phyloP scores from a whole-genome alignment of 2,113 vertebrate genomes.

The Lophius piscatorius region DNA sequence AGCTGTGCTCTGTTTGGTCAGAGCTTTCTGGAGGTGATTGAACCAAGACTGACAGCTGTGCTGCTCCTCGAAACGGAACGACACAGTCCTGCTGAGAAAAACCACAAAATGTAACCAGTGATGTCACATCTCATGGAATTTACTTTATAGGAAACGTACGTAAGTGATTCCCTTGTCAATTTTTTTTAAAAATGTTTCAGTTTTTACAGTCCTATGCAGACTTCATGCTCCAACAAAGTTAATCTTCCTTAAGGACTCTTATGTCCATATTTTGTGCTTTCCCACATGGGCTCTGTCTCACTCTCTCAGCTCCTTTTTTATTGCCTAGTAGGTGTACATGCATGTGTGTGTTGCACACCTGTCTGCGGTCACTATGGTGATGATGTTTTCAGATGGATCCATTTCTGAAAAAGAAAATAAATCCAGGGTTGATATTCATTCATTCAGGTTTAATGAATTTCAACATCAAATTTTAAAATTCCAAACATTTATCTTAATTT shows the following conservation, averaged over 20 bases:
- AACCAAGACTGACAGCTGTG: conserved; percentile 72
- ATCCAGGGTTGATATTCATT: too few relatives aligned
- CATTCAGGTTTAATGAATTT: background rate
- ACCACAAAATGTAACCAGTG: background rate
- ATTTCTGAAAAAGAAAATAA: conserved; percentile 35
- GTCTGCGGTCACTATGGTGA: conserved; percentile 48
- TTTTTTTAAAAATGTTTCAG: background rate
- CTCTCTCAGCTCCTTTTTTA: too few relatives aligned
- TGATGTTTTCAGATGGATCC: conserved; percentile 41
- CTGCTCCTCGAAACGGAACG: conserved; percentile 69
- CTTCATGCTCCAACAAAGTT: too few relatives aligned
- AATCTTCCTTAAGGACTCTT: too few relatives aligned
- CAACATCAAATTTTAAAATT: too few relatives aligned
- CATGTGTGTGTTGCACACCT: conserved; percentile 40
- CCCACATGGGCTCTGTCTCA: too few relatives aligned
- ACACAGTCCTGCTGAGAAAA: conserved; percentile 57
- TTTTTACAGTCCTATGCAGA: too few relatives aligned
- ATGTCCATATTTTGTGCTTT: too few relatives aligned
- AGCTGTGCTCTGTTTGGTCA: conserved; percentile 21
- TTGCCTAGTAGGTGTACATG: too few relatives aligned
- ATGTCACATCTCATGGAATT: too few relatives aligned
- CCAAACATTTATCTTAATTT: too few relatives aligned
- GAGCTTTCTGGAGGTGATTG: conserved; percentile 51
- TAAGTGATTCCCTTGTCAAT: background rate
- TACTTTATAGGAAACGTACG: background rate